Percentiles rank a stretch among this genome's conserved stretches.
Conservation (phyloP, 2,113 vertebrate species). For the Calidris pugnax region DNA sequence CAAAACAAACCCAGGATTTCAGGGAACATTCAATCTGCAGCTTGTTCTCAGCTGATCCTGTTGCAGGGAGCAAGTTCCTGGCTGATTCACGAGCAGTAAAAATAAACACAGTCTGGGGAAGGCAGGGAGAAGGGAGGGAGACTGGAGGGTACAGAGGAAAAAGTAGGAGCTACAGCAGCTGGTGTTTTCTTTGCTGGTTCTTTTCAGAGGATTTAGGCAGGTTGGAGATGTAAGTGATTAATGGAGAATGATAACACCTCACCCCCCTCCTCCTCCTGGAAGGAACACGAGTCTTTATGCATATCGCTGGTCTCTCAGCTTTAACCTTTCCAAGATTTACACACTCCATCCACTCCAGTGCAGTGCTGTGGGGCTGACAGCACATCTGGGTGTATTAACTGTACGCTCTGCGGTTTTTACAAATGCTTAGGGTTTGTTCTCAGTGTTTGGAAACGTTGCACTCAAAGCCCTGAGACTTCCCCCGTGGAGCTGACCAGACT, state of each 20-base stretch:
- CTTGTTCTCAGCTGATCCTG: slow-evolving; percentile 69
- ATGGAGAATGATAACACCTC: slow-evolving; percentile 68
- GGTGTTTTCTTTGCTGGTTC: slow-evolving; percentile 71
- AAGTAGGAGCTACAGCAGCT: slow-evolving; percentile 67
- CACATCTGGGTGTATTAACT: slow-evolving; percentile 68
- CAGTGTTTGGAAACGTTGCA: not conserved
- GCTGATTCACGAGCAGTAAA: slow-evolving; percentile 69
- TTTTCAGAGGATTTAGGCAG: slow-evolving; percentile 68
- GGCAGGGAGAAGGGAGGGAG: slow-evolving; percentile 48
- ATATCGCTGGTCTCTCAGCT: slow-evolving; percentile 40
- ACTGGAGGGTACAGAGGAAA: slow-evolving; percentile 42
- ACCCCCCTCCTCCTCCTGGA: slow-evolving; percentile 45
- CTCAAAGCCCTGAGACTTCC: slow-evolving; percentile 4
- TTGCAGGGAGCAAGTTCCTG: slow-evolving; percentile 64
- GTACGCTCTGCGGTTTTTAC: slow-evolving; percentile 36
- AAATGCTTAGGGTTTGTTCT: slow-evolving; percentile 40
- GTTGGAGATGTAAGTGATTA: slow-evolving; percentile 67
- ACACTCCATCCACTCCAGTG: slow-evolving; percentile 9
- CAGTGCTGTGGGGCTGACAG: slow-evolving; percentile 45
- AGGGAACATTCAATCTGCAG: slow-evolving; percentile 54
- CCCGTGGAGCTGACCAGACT: not conserved
- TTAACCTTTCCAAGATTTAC: slow-evolving; percentile 59
- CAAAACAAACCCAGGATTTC: slow-evolving; percentile 55
- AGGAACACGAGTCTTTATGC: slow-evolving; percentile 50
- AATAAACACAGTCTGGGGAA: slow-evolving; percentile 67